phyloP scores from a whole-genome alignment of 2,113 vertebrate genomes.

The Tricholaema leucomelas region DNA sequence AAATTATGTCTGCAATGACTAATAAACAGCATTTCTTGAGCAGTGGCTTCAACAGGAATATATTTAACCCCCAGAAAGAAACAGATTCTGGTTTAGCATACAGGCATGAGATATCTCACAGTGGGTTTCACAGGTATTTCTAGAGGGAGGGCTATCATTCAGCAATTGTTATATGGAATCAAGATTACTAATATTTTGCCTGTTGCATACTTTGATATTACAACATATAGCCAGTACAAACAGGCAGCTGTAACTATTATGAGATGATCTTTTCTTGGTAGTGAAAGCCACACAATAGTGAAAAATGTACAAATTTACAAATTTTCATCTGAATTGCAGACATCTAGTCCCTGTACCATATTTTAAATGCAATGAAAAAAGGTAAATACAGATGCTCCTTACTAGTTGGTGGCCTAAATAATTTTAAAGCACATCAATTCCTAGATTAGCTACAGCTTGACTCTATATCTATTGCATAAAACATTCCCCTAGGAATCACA shows the following conservation, averaged over 20 bases:
- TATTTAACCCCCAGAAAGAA: slow-evolving; percentile 5
- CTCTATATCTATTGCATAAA: slow-evolving; percentile 29
- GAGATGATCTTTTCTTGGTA: not conserved
- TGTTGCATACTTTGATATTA: not conserved
- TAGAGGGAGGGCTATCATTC: not conserved
- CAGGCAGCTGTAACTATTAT: not conserved
- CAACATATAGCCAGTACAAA: not conserved
- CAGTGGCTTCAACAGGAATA: not conserved
- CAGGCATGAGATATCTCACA: not conserved
- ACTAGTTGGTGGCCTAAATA: slow-evolving; percentile 51
- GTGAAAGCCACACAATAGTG: not conserved
- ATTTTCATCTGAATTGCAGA: slow-evolving; percentile 27
- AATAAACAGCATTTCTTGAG: not conserved
- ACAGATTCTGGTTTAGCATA: not conserved
- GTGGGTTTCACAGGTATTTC: not conserved
- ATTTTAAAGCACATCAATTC: slow-evolving; percentile 45
- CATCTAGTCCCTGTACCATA: slow-evolving; percentile 30
- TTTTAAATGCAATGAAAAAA: slow-evolving; percentile 25
- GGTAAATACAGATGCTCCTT: slow-evolving; percentile 44
- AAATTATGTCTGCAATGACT: not conserved
- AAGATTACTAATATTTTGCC: not conserved
- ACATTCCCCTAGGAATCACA: slow-evolving; percentile 3
- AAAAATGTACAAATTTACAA: not conserved
- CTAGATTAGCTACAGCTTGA: slow-evolving; percentile 49
- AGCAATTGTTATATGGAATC: not conserved